Conservation (phyloP, 2,797 vertebrate genomes). For the Sphaeramia orbicularis region DNA sequence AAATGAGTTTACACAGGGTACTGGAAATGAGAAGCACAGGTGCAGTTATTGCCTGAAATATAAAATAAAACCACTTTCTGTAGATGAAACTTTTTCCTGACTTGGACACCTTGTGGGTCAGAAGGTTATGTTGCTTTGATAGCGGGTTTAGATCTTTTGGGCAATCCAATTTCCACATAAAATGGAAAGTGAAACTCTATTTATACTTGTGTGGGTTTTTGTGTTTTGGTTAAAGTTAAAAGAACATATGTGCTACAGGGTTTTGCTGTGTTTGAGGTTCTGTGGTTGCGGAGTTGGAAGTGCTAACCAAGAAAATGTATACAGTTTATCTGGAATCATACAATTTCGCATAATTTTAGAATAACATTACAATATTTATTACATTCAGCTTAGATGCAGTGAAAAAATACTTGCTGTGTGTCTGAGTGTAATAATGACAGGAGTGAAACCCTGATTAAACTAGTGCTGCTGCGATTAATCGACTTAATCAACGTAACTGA, state of each 20-base stretch:
- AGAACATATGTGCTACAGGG: background rate
- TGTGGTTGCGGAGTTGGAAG: no score
- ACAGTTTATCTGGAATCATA: no score
- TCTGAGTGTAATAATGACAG: no score
- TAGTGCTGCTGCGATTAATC: no score
- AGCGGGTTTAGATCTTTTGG: background rate
- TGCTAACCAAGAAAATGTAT: no score
- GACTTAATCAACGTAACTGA: no score
- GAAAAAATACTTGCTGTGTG: no score
- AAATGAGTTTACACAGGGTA: background rate
- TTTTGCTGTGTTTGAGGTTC: no score
- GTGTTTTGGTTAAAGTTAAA: background rate
- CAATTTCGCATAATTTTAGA: no score
- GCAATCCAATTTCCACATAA: constrained; percentile 11
- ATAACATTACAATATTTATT: no score
- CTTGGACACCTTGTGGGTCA: background rate
- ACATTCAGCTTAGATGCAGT: no score
- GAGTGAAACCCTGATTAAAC: no score
- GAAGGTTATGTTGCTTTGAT: background rate
- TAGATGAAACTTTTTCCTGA: background rate
- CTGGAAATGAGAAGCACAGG: background rate
- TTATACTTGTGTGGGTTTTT: background rate
- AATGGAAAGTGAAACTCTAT: background rate
- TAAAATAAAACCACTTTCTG: background rate
- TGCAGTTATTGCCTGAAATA: constrained; percentile 1